A percentile compares a stretch with the other conserved stretches of the same genome.
Evolutionary conservation across 2,888 invertebrate species (phyloP).

Genomic region (Synanthedon vespiformis): DNA sequence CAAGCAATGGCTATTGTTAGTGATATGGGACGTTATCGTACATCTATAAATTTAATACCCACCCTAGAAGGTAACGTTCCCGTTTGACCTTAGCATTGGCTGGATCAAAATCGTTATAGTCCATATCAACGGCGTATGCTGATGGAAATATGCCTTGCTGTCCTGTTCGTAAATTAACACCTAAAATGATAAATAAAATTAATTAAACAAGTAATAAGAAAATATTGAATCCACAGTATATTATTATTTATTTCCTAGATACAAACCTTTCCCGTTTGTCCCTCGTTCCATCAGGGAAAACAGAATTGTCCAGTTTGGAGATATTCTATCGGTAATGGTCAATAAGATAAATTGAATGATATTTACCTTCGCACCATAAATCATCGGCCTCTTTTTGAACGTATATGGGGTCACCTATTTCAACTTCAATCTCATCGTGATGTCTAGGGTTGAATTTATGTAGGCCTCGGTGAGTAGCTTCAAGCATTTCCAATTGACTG

Average conservation of each 20-base stretch:
- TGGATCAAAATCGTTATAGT: constrained; percentile 95
- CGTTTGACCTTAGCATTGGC: constrained; percentile 85
- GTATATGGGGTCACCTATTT: constrained; percentile 97
- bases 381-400: constrained; percentile 97
- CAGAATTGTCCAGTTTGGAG: neutral
- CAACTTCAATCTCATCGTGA: constrained; percentile 94
- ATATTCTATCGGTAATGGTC: too few relatives aligned
- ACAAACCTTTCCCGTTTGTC: too few relatives aligned
- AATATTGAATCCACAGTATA: too few relatives aligned
- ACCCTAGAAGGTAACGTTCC: constrained; percentile 88
- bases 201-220: too few relatives aligned
- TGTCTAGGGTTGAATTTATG: constrained; percentile 97
- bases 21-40: neutral
- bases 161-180: constrained; percentile 93
- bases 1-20: neutral
- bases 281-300: too few relatives aligned
- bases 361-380: constrained; percentile 94
- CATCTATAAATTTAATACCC: constrained; percentile 7
- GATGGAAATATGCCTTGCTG: constrained; percentile 96
- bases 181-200: constrained; percentile 48
- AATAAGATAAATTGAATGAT: neutral
- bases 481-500: constrained; percentile 85
- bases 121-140: constrained; percentile 96
- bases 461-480: constrained; percentile 94
- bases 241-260: neutral